Percentiles rank a stretch among this genome's conserved stretches.
Conservation (phyloP, 2,797 vertebrate species). For the Falco rusticolus region DNA sequence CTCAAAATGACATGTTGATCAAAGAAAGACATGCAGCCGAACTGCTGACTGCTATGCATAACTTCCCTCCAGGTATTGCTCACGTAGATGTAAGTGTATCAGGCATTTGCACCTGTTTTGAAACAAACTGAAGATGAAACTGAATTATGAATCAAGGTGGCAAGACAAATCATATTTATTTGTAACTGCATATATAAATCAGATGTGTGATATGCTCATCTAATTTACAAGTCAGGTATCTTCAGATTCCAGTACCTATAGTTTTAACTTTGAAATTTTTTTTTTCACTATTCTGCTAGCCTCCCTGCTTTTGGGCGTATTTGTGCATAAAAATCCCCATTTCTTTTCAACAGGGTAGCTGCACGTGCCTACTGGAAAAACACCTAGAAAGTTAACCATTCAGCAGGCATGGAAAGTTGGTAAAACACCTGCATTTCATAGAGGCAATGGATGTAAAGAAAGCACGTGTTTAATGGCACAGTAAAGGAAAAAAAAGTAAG, state of each 20-base stretch:
- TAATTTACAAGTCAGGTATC: neutral
- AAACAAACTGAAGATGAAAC: neutral
- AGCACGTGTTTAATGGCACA: neutral
- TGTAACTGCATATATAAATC: neutral
- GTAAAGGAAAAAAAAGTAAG: slow-evolving; percentile 11
- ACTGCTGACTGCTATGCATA: neutral
- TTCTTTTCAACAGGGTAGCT: neutral
- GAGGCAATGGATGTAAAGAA: neutral
- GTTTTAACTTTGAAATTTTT: neutral
- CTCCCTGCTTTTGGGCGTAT: neutral
- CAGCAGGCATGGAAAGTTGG: neutral
- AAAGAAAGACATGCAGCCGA: neutral
- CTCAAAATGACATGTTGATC: neutral
- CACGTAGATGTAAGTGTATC: neutral
- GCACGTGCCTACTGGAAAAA: neutral
- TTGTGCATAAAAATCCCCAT: neutral
- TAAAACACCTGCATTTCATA: neutral
- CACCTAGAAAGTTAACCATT: neutral
- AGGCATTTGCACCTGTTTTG: neutral
- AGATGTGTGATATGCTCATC: neutral
- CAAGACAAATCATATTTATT: neutral
- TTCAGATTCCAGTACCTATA: neutral
- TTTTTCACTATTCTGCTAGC: neutral
- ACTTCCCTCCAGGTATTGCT: neutral
- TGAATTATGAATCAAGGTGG: neutral